Evolutionary conservation across 2,888 invertebrate species (phyloP).

Genomic region (Eupithecia subfuscata): DNA sequence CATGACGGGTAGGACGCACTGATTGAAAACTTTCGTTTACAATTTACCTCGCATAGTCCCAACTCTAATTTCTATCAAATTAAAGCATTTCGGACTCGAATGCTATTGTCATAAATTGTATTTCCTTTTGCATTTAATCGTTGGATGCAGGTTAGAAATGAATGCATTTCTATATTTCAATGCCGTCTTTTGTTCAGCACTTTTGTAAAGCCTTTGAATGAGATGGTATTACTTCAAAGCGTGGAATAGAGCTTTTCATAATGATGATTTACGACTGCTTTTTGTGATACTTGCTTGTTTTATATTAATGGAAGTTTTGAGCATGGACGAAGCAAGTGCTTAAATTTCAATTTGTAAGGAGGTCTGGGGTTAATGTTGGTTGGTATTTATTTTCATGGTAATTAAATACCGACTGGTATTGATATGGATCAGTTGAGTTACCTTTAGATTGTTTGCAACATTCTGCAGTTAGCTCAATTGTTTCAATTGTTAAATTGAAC

Average conservation of each 20-base stretch:
- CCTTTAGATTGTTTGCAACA: no score
- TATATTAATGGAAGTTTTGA: neutral
- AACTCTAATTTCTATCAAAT: constrained; percentile 22
- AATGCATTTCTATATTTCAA: constrained; percentile 6
- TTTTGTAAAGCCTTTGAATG: constrained; percentile 1
- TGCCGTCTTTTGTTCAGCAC: neutral
- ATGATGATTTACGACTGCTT: constrained; percentile 1
- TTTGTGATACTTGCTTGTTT: neutral
- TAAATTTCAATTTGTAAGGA: neutral
- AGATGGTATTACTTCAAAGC: neutral
- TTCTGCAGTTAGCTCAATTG: no score
- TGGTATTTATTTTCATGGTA: no score
- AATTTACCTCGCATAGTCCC: neutral
- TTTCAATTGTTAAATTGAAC: no score
- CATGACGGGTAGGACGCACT: no score
- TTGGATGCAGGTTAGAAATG: neutral
- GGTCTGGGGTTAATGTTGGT: neutral
- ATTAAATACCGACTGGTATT: no score
- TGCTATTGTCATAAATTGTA: constrained; percentile 23
- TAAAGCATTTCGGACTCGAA: constrained; percentile 22
- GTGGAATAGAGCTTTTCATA: constrained; percentile 3
- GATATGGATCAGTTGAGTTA: no score
- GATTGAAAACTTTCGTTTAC: no score
- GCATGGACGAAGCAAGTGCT: neutral
- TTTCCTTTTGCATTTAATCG: constrained; percentile 8